phyloP scores from a whole-genome alignment of 2,888 invertebrate species.

The Xanthostigma xanthostigma region DNA sequence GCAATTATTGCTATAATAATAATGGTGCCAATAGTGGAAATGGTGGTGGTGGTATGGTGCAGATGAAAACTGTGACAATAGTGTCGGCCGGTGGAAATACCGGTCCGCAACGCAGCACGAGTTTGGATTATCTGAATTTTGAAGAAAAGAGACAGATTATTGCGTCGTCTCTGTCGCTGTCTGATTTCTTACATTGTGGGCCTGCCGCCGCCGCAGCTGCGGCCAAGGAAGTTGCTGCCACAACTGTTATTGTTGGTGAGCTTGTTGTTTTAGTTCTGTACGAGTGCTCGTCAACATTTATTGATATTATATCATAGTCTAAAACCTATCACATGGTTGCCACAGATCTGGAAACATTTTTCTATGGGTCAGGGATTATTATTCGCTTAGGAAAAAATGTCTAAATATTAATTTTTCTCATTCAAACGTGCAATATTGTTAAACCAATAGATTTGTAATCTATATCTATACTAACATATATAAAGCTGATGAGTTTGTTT shows the following conservation, averaged over 20 bases:
- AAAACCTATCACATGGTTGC: background rate
- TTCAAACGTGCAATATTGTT: too few relatives aligned
- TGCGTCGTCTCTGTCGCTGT: conserved; percentile 72
- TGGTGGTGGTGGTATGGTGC: background rate
- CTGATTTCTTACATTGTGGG: conserved; percentile 67
- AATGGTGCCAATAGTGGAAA: background rate
- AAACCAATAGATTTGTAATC: too few relatives aligned
- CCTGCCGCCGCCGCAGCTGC: conserved; percentile 35
- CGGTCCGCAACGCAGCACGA: conserved; percentile 57
- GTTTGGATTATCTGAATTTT: conserved; percentile 79
- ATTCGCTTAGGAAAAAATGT: too few relatives aligned
- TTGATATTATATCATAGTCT: background rate
- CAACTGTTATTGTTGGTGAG: conserved; percentile 27
- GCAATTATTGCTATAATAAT: conserved; percentile 2
- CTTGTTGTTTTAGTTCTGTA: conserved; percentile 7
- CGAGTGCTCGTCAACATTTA: conserved; percentile 1
- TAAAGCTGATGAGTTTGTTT: too few relatives aligned
- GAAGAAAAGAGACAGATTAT: conserved; percentile 83
- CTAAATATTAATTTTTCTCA: too few relatives aligned
- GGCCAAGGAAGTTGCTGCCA: conserved; percentile 19
- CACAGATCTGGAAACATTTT: background rate
- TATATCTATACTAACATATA: too few relatives aligned
- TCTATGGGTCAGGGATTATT: too few relatives aligned
- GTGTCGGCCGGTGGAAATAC: conserved; percentile 27
- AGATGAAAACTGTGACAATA: conserved; percentile 45